A percentile compares a stretch with the other conserved stretches of the same genome.
These are phyloP conservation scores for Drosophila athabasca DNA, from an alignment of 1,140 invertebrate species.

Conservation along the genomic window DNA sequence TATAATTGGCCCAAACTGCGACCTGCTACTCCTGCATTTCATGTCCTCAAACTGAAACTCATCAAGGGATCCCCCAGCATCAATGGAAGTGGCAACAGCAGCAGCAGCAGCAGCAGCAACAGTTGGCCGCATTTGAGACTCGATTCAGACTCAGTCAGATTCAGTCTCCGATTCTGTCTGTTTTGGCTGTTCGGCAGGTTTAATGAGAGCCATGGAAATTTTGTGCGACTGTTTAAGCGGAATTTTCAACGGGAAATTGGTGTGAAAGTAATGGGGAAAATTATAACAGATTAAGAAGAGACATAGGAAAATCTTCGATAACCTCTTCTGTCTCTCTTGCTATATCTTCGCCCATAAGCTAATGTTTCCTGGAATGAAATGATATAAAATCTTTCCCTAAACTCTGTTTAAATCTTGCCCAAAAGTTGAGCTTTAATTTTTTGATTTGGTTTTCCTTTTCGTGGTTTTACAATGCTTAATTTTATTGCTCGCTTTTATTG, in stretches of 20 bases:
- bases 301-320: no score
- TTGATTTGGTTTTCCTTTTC: slow-evolving; percentile 23
- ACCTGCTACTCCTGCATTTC: slow-evolving; percentile 42
- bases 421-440: slow-evolving; percentile 23
- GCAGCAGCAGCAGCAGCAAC: slow-evolving; percentile 45
- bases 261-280: no score
- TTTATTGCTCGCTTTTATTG: slow-evolving; percentile 79
- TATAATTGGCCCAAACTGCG: slow-evolving; percentile 73
- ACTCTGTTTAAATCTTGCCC: background rate
- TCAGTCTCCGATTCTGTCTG: slow-evolving; percentile 19
- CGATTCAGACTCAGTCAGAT: slow-evolving; percentile 33
- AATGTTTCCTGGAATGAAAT: no score
- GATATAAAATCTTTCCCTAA: background rate
- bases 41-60: slow-evolving; percentile 38
- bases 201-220: slow-evolving; percentile 22
- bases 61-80: no score
- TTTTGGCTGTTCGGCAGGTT: slow-evolving; percentile 26
- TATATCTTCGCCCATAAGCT: no score
- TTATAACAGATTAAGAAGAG: no score
- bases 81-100: slow-evolving; percentile 4
- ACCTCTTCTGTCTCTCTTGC: no score
- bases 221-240: background rate
- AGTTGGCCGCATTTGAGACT: slow-evolving; percentile 55
- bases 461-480: slow-evolving; percentile 73
- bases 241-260: no score